phyloP scores from a whole-genome alignment of 2,113 vertebrate genomes.

The Pleuronectes platessa region DNA sequence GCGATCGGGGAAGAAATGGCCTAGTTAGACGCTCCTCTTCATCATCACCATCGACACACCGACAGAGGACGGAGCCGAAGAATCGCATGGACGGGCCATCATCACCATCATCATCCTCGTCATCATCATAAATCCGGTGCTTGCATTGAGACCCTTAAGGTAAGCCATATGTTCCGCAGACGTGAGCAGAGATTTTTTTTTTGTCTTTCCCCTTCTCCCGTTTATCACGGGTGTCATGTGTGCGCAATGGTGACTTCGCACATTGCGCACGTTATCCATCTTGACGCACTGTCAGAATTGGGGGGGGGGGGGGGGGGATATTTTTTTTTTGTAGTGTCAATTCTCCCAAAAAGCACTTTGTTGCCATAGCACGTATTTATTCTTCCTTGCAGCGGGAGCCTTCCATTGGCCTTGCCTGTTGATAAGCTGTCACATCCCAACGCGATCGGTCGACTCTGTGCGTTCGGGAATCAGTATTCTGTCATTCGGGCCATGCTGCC shows the following conservation, averaged over 20 bases:
- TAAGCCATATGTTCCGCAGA: conserved; percentile 68
- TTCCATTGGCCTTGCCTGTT: conserved; percentile 76
- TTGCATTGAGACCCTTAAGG: conserved; percentile 68
- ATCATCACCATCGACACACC: conserved; percentile 36
- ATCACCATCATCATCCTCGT: conserved; percentile 47
- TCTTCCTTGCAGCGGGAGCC: conserved; percentile 50
- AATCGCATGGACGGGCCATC: conserved; percentile 63
- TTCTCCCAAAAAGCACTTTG: conserved; percentile 55
- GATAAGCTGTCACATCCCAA: conserved; percentile 70
- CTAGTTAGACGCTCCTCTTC: conserved; percentile 54
- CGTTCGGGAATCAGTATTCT: conserved; percentile 30
- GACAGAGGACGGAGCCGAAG: conserved; percentile 57
- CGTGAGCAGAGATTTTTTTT: conserved; percentile 48
- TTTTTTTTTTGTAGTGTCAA: conserved; percentile 38
- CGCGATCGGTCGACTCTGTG: conserved; percentile 50
- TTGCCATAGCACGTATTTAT: conserved; percentile 63
- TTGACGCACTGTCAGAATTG: conserved; percentile 78
- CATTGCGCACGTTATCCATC: conserved; percentile 74
- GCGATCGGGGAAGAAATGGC: conserved; percentile 69
- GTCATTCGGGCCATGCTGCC: conserved; percentile 33
- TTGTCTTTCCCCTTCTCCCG: background rate
- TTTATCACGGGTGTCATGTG: conserved; percentile 51
- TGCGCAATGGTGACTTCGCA: conserved; percentile 75
- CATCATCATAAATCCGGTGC: conserved; percentile 60
- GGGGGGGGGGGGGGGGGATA: conserved; percentile 24